These are phyloP conservation scores for Chirona hameri DNA, from an alignment of 2,888 invertebrate species.

Conservation along the genomic window DNA sequence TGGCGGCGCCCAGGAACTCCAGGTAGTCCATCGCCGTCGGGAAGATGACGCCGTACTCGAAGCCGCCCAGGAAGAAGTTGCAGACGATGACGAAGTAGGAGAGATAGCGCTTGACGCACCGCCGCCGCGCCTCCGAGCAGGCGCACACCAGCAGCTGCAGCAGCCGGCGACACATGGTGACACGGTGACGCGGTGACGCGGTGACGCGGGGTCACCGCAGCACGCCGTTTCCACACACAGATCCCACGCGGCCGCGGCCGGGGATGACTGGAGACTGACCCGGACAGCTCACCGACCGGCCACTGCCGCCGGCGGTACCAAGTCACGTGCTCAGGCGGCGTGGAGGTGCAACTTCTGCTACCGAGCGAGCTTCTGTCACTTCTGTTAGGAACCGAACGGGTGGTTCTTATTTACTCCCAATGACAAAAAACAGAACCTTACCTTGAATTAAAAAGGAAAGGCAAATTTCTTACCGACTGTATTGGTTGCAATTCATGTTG, in stretches of 20 bases:
- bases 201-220: not conserved
- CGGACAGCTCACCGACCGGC: not conserved
- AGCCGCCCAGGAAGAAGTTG: constrained; percentile 12
- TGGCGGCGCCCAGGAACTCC: not conserved
- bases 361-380: too few relatives aligned
- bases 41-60: constrained; percentile 23
- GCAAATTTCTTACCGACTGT: too few relatives aligned
- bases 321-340: not conserved
- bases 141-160: not conserved
- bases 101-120: not conserved
- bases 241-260: not conserved
- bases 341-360: too few relatives aligned
- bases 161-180: not conserved
- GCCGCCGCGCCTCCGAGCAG: not conserved
- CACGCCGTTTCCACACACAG: not conserved
- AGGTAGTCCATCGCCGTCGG: constrained; percentile 1
- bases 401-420: too few relatives aligned
- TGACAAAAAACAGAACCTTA: too few relatives aligned
- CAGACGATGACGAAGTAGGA: not conserved
- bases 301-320: not conserved
- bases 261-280: not conserved
- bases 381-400: too few relatives aligned
- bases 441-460: too few relatives aligned
- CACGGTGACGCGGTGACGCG: not conserved
- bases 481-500: too few relatives aligned